Conservation (phyloP, 2,888 invertebrate species). For the Gisinianus flammeolus region DNA sequence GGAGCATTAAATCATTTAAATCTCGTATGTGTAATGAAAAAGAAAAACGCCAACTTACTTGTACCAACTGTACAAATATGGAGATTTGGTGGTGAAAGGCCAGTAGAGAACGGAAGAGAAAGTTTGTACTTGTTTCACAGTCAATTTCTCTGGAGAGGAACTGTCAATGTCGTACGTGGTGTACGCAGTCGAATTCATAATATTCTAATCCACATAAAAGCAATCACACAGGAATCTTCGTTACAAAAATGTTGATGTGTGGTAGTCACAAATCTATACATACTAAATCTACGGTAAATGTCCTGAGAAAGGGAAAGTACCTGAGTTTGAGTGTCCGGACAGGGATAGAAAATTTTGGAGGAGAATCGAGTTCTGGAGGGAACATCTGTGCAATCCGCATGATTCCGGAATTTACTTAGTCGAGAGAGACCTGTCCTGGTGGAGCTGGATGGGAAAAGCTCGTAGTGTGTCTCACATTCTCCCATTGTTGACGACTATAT, state of each 20-base stretch:
- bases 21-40: neutral
- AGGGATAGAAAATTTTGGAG: conserved; percentile 49
- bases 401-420: conserved; percentile 56
- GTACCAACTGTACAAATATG: conserved; percentile 56
- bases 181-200: conserved; percentile 56
- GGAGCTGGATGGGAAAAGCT: conserved; percentile 50
- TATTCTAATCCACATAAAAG: conserved; percentile 44
- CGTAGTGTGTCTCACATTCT: conserved; percentile 55
- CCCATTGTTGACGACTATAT: conserved; percentile 55
- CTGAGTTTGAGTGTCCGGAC: conserved; percentile 49
- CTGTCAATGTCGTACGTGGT: conserved; percentile 52
- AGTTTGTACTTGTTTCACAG: conserved; percentile 46
- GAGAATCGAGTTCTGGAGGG: conserved; percentile 49
- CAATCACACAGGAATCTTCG: neutral
- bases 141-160: conserved; percentile 37
- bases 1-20: too few species aligned
- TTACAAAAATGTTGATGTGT: neutral
- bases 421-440: conserved; percentile 45
- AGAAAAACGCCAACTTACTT: conserved; percentile 47
- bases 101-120: conserved; percentile 57
- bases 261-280: too few species aligned
- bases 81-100: conserved; percentile 55
- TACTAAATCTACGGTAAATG: too few species aligned
- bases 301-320: too few species aligned
- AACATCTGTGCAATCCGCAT: conserved; percentile 57